Evolutionary conservation across 2,113 vertebrate genomes (phyloP).

Genomic region (Electrona antarctica): DNA sequence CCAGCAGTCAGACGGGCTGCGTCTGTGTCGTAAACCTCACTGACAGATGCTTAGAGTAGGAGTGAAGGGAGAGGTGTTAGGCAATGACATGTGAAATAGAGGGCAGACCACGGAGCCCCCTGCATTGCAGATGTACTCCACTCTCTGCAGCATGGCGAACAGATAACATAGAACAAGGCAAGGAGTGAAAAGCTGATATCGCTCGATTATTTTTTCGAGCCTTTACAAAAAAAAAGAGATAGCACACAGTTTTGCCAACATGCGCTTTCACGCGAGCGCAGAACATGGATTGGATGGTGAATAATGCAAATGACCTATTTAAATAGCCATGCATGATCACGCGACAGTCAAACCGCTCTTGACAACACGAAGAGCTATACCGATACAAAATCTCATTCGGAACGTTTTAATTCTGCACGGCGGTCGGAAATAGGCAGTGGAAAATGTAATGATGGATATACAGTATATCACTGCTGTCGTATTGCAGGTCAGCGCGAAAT

Average conservation of each 20-base stretch:
- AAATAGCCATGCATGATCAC: constrained; percentile 18
- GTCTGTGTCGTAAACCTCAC: constrained; percentile 66
- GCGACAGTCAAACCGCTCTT: constrained; percentile 6
- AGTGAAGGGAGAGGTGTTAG: constrained; percentile 70
- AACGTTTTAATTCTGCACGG: constrained; percentile 33
- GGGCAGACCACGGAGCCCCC: constrained; percentile 66
- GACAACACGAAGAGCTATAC: background rate
- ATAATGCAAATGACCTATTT: constrained; percentile 15
- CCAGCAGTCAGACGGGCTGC: constrained; percentile 49
- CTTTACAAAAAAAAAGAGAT: constrained; percentile 24
- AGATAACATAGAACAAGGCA: constrained; percentile 51
- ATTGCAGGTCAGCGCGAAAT: constrained; percentile 46
- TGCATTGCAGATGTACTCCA: constrained; percentile 73
- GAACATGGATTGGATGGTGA: constrained; percentile 9
- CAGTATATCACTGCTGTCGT: constrained; percentile 38
- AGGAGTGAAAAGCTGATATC: constrained; percentile 43
- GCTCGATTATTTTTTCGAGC: constrained; percentile 15
- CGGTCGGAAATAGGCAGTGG: constrained; percentile 28
- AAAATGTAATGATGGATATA: constrained; percentile 42
- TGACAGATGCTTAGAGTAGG: constrained; percentile 71
- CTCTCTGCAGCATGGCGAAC: constrained; percentile 58
- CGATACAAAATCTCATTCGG: constrained; percentile 17
- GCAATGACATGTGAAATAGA: constrained; percentile 78
- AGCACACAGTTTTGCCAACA: constrained; percentile 6
- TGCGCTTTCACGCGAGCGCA: background rate